Base-by-base conservation (phyloP, 2,113 vertebrate species). In the Hiodon tergisus region DNA sequence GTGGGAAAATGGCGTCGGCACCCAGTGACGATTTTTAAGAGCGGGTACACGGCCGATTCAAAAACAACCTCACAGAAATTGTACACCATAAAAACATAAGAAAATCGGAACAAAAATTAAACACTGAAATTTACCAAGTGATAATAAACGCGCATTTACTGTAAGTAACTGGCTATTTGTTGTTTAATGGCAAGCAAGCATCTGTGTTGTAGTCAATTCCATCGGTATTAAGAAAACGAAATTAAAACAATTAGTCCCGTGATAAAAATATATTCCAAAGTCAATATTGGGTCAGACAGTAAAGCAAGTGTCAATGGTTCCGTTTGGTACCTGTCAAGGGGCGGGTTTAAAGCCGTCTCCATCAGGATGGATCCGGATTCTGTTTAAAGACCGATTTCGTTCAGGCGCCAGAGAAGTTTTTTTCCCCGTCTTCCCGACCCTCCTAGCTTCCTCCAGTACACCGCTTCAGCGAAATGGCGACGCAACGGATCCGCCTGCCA, bases 351-450 rank as follows among this genome's bases (percentile, higher is more conserved):
- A 75, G 88, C 90, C 88, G 89, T 89, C 83, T 91, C 90, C 91
- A 89, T 90, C 78, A 79, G 86, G 91, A 92, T 92, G 89, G 89
- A 89, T 90, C 89, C 89, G 88, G 89, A 91, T 90, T 90, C 80
- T 76, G 83, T 86, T 88, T 86, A 72, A 66, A 85, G 76, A 83
- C 77, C 79, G 80, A 78, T 78, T 84, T 81, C 75, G 69, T 60
- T 80, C 83, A 75, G 85, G 83, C 83, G 84, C 84, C 86, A 80
- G 83, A 77, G 80, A 31, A 31, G 81, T 76, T 80, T 71, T 71
- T 80, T 82, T 82, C 78, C 82, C 80, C 77, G 62, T 69, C 55
- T 75, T 78, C 80, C 74, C 72, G 72, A 58, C 82, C 77, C 81
- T 83, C 48, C 48, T 50, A 60, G 57, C 69, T 46, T 73, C 71